A percentile compares a stretch with the other conserved stretches of the same genome.
Conservation (phyloP, 2,797 vertebrate species). For the Rhinella marina region DNA sequence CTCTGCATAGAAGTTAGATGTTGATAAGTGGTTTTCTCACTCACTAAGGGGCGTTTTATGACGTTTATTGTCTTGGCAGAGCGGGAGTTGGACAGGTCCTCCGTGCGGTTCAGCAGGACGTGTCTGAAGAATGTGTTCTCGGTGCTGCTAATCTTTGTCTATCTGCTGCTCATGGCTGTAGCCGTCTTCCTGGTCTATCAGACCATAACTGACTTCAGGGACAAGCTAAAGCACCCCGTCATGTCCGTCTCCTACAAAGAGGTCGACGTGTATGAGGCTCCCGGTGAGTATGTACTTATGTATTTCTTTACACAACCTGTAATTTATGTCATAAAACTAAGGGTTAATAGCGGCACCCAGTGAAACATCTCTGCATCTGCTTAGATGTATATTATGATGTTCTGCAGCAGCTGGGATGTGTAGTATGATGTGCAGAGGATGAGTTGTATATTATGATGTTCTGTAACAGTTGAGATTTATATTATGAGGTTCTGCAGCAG, state of each 20-base stretch:
- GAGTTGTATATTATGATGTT: too few relatives aligned
- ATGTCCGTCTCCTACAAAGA: conserved; percentile 97
- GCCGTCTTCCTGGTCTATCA: conserved; percentile 95
- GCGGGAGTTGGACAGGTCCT: conserved; percentile 73
- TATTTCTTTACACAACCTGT: too few relatives aligned
- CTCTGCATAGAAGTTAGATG: not conserved
- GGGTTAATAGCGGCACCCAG: too few relatives aligned
- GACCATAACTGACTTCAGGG: conserved; percentile 91
- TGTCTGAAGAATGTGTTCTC: conserved; percentile 95
- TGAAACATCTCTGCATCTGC: not conserved
- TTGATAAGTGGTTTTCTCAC: not conserved
- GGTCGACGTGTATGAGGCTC: conserved; percentile 85
- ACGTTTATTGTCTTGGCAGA: conserved; percentile 67
- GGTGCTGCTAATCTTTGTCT: conserved; percentile 90
- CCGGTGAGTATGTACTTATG: conserved; percentile 76
- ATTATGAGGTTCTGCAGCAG: too few relatives aligned
- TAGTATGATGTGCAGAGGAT: too few relatives aligned
- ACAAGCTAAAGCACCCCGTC: conserved; percentile 92
- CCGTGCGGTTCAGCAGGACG: conserved; percentile 83
- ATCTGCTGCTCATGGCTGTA: conserved; percentile 89
- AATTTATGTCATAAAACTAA: too few relatives aligned
- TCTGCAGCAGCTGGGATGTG: too few relatives aligned
- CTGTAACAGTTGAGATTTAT: too few relatives aligned
- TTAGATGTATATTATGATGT: too few relatives aligned
- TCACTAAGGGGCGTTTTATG: not conserved